These are phyloP conservation scores for Choristoneura fumiferana DNA, from an alignment of 1,140 invertebrate genomes.

Conservation along the genomic window DNA sequence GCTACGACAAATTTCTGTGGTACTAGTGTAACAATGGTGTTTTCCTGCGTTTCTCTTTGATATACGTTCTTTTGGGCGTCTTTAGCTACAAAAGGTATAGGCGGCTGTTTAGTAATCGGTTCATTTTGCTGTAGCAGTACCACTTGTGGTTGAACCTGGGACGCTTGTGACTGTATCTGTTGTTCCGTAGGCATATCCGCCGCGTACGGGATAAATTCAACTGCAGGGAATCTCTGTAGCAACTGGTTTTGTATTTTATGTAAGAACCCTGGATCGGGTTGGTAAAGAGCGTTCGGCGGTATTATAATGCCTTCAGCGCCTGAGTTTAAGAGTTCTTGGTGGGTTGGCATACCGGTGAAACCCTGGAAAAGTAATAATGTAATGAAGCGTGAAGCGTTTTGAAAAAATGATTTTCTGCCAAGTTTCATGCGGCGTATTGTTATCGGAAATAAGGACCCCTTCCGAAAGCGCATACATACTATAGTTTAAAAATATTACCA, in stretches of 20 bases:
- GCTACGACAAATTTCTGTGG: conserved; percentile 48
- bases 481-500: too few species aligned
- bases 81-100: conserved; percentile 39
- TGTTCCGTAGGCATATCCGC: conserved; percentile 33
- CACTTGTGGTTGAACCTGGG: conserved; percentile 65
- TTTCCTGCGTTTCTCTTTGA: conserved; percentile 59
- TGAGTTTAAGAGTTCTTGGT: conserved; percentile 51
- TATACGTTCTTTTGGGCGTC: conserved; percentile 44
- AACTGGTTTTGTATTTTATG: conserved; percentile 67
- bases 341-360: conserved; percentile 46
- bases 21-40: conserved; percentile 40
- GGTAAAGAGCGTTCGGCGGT: conserved; percentile 54
- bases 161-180: conserved; percentile 23
- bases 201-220: conserved; percentile 62
- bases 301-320: conserved; percentile 59
- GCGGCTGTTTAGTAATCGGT: conserved; percentile 67
- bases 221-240: conserved; percentile 52
- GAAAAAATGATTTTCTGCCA: too few species aligned
- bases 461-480: too few species aligned
- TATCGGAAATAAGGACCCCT: too few species aligned
- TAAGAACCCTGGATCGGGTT: conserved; percentile 61
- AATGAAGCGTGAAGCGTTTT: too few species aligned
- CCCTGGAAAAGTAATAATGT: conserved; percentile 51
- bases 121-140: conserved; percentile 51
- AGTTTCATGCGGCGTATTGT: too few species aligned